Evolutionary conservation across 2,113 vertebrate genomes (phyloP).

Genomic region (Geococcyx californianus): DNA sequence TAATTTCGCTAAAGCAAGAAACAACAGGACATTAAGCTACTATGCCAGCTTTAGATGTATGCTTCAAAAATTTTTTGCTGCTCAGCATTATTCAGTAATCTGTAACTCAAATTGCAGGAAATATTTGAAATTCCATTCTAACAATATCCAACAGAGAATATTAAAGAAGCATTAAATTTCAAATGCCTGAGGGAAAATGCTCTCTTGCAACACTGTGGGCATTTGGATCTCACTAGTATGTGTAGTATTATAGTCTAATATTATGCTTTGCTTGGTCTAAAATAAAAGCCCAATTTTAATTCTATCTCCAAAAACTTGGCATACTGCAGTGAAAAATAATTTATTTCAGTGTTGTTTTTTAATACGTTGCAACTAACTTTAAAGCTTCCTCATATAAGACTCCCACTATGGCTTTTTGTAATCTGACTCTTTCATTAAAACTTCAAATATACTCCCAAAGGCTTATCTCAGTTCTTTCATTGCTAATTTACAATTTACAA

Average conservation of each 20-base stretch:
- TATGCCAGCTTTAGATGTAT: constrained; percentile 46
- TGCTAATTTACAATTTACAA: constrained; percentile 24
- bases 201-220: constrained; percentile 34
- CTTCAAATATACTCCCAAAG: constrained; percentile 9
- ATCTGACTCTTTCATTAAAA: constrained; percentile 57
- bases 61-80: constrained; percentile 52
- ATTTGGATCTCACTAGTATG: constrained; percentile 38
- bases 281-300: constrained; percentile 69
- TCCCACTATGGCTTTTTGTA: constrained; percentile 44
- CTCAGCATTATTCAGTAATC: constrained; percentile 68
- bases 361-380: constrained; percentile 47
- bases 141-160: constrained; percentile 70
- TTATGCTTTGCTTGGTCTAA: constrained; percentile 53
- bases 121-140: constrained; percentile 74
- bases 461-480: constrained; percentile 4
- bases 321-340: constrained; percentile 66
- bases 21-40: constrained; percentile 64
- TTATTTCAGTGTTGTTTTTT: constrained; percentile 56
- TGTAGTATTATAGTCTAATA: constrained; percentile 28
- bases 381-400: constrained; percentile 15
- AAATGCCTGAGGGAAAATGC: constrained; percentile 61
- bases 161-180: constrained; percentile 73
- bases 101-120: constrained; percentile 72
- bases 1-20: constrained; percentile 65
- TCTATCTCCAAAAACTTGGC: constrained; percentile 59